Base-by-base conservation (phyloP, 2,797 vertebrate genomes). In the Rhinoraja longicauda region DNA sequence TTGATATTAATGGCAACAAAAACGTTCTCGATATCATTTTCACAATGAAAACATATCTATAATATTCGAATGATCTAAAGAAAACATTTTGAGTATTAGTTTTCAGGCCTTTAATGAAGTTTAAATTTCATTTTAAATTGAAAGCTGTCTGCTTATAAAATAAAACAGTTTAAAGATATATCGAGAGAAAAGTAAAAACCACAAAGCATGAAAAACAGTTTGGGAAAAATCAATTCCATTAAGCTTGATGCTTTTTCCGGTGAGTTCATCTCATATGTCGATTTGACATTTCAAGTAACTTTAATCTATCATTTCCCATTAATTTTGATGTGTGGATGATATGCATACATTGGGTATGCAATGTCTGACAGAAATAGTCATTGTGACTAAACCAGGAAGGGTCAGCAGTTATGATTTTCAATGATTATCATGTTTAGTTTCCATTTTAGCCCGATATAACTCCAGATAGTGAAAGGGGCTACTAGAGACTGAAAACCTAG, bases 1-100 rank as follows among this genome's bases (percentile, higher is more conserved):
- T 95, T 94, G 94, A 91, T 78, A 93, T 93, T 93, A 93, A 94
- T 94, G 94, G 93, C 93, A 45, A 93, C 95, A 95, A 96, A 96
- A 96, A 95, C 94, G 93, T 94, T 95, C 96, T 96, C 94, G 95
- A 97, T 96, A 95, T 86, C 95, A 53, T 26, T 75, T 53, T 70
- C 73, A 2, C 53, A 91, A 91, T 91, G 90, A 73, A 73, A 73
- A 53, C 36, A 91, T 26, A 70, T 72, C 70, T 53, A 53, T 39
- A 75, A 75, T 72, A 6, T 92, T 73, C 26, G 92, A 75, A 26
- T 45, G 36, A 92, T 73, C 36, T 75, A 8, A 24, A 13, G 13
- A 29, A 84, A n/a, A 53, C 26, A 73, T 21, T 36, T 21, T 3
- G 2, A 24, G 57, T 15, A 29, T 92, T 39, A 91, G 36, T 90